phyloP scores from a whole-genome alignment of 2,113 vertebrate species.

The Nansenia antarctica region DNA sequence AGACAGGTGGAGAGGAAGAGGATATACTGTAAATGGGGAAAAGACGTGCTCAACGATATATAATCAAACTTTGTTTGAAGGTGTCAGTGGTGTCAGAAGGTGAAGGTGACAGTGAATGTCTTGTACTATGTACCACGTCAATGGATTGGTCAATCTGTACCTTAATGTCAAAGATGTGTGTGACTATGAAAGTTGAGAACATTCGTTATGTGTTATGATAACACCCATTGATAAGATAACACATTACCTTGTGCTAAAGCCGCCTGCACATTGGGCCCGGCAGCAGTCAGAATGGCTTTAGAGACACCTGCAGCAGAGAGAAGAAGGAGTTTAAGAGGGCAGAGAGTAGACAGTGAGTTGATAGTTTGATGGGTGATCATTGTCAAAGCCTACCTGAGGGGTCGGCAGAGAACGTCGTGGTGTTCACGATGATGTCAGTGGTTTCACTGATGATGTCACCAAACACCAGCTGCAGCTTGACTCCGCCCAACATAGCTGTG shows the following conservation, averaged over 20 bases:
- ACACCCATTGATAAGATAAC: too few species aligned
- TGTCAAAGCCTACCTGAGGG: slow-evolving; percentile 43
- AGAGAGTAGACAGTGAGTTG: background rate
- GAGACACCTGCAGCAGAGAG: slow-evolving; percentile 48
- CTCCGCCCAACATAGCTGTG: slow-evolving; percentile 48
- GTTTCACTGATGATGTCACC: slow-evolving; percentile 55
- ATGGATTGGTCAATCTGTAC: too few species aligned
- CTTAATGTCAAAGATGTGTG: too few species aligned
- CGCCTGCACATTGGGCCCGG: slow-evolving; percentile 33
- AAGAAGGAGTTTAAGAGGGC: background rate
- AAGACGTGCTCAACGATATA: too few species aligned
- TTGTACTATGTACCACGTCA: too few species aligned
- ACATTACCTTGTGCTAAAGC: slow-evolving; percentile 51
- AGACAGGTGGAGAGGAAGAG: background rate
- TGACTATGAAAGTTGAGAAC: too few species aligned
- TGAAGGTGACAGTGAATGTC: too few species aligned
- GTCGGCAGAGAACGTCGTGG: slow-evolving; percentile 40
- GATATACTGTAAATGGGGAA: background rate
- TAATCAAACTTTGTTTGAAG: too few species aligned
- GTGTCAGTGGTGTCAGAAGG: too few species aligned
- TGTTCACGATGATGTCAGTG: slow-evolving; percentile 65
- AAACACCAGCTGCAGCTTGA: slow-evolving; percentile 47
- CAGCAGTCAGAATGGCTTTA: slow-evolving; percentile 58
- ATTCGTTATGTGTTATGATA: too few species aligned
- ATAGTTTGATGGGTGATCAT: too few species aligned